phyloP scores from a whole-genome alignment of 2,797 vertebrate genomes.

The Otolemur crassicaudatus region DNA sequence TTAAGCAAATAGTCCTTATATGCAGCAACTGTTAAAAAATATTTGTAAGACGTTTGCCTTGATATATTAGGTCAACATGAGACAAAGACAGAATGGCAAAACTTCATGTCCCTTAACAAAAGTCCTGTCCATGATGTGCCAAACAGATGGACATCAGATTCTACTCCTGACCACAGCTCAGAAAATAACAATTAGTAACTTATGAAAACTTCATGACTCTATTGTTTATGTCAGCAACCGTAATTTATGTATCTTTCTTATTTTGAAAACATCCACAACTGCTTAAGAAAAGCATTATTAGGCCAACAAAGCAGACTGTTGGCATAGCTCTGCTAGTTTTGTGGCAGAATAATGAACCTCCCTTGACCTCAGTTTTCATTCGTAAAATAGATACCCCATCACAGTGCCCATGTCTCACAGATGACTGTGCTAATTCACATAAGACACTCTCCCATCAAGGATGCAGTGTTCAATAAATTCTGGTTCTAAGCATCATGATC shows the following conservation, averaged over 20 bases:
- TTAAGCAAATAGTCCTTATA: constrained; percentile 36
- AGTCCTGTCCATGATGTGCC: neutral
- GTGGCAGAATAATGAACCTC: neutral
- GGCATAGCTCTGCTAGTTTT: neutral
- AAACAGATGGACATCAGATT: neutral
- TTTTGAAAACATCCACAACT: neutral
- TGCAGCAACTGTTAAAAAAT: constrained; percentile 11
- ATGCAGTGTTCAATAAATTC: neutral
- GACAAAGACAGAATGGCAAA: constrained; percentile 6
- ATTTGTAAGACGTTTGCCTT: neutral
- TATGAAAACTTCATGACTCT: neutral
- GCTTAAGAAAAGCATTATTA: neutral
- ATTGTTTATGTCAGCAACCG: neutral
- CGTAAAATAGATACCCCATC: neutral
- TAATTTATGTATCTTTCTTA: constrained; percentile 4
- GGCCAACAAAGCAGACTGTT: neutral
- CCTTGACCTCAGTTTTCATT: neutral
- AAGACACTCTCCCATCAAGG: neutral
- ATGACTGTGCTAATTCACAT: neutral
- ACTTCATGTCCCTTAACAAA: neutral
- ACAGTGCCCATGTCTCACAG: neutral
- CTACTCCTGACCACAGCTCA: neutral
- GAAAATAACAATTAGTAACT: constrained; percentile 36
- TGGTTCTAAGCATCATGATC: neutral
- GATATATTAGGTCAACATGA: neutral